Percentiles rank a stretch among this genome's conserved stretches.
Evolutionary conservation across 2,113 vertebrate genomes (phyloP).

Genomic region (Hippocampus barbouri): DNA sequence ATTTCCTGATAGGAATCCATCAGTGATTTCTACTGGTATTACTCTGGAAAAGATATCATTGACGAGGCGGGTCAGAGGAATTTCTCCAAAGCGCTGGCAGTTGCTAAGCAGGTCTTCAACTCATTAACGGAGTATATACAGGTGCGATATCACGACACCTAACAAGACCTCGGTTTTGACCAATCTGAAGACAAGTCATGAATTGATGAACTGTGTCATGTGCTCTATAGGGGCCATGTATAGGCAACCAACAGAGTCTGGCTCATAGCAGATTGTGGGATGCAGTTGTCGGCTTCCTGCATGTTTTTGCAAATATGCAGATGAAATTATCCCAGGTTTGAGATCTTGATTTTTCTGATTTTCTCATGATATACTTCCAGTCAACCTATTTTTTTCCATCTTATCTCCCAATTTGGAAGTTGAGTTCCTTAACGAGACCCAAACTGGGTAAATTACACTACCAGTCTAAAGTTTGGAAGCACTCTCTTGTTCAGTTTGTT

Average conservation of each 20-base stretch:
- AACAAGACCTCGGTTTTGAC: background rate
- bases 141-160: slow-evolving; percentile 66
- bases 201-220: slow-evolving; percentile 2
- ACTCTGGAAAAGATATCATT: slow-evolving; percentile 94
- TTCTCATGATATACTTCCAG: background rate
- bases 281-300: slow-evolving; percentile 94
- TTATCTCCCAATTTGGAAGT: background rate
- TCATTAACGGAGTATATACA: slow-evolving; percentile 98
- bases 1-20: slow-evolving; percentile 84
- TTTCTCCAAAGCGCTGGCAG: slow-evolving; percentile 93
- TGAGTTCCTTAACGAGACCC: background rate
- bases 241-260: slow-evolving; percentile 96
- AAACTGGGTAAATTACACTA: too few relatives aligned
- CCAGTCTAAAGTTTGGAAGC: too few relatives aligned
- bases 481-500: too few relatives aligned
- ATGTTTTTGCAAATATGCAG: slow-evolving; percentile 99
- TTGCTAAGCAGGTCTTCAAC: slow-evolving; percentile 98
- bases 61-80: slow-evolving; percentile 95
- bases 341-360: background rate
- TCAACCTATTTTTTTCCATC: background rate
- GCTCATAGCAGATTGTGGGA: slow-evolving; percentile 97
- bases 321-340: slow-evolving; percentile 98
- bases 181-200: background rate
- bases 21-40: slow-evolving; percentile 99
- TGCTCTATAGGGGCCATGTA: slow-evolving; percentile 82